Evolutionary conservation across 2,888 invertebrate genomes (phyloP).

Genomic region (Ferdinandea cuprea): DNA sequence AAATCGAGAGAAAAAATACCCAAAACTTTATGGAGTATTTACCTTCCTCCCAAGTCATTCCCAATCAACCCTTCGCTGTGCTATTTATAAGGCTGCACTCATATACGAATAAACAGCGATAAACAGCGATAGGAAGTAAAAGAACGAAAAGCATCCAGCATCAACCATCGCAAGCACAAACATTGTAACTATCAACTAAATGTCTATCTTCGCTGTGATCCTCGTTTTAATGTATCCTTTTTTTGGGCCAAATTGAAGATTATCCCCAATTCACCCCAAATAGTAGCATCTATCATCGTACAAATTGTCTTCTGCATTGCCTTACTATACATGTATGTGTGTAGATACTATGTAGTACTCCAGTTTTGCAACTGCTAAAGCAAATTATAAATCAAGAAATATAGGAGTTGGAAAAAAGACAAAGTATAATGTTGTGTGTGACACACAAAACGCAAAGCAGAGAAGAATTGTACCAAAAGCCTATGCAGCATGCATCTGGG

Average conservation of each 20-base stretch:
- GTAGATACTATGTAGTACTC: too few species aligned
- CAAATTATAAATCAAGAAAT: constrained; percentile 61
- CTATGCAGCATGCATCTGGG: constrained; percentile 54
- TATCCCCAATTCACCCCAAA: constrained; percentile 36
- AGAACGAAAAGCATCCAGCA: neutral
- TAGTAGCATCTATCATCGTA: constrained; percentile 9
- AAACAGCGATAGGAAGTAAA: neutral
- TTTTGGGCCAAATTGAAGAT: constrained; percentile 56
- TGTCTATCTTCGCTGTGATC: neutral
- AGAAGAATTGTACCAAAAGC: constrained; percentile 67
- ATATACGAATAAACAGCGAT: neutral
- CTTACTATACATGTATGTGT: too few species aligned
- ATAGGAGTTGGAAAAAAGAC: neutral
- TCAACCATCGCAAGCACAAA: neutral
- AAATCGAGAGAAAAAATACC: constrained; percentile 52
- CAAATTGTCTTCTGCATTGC: constrained; percentile 31
- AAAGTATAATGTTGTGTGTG: constrained; percentile 54
- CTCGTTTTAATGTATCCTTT: neutral
- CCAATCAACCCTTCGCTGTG: constrained; percentile 40
- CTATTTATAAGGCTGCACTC: neutral
- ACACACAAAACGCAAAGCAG: constrained; percentile 62
- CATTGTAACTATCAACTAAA: neutral
- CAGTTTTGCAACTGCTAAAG: constrained; percentile 39
- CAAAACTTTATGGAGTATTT: constrained; percentile 17
- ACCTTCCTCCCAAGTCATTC: neutral